Conservation (phyloP, 30 jellyfish, hydroid and myxozoan species). For the Mastigias papua region DNA sequence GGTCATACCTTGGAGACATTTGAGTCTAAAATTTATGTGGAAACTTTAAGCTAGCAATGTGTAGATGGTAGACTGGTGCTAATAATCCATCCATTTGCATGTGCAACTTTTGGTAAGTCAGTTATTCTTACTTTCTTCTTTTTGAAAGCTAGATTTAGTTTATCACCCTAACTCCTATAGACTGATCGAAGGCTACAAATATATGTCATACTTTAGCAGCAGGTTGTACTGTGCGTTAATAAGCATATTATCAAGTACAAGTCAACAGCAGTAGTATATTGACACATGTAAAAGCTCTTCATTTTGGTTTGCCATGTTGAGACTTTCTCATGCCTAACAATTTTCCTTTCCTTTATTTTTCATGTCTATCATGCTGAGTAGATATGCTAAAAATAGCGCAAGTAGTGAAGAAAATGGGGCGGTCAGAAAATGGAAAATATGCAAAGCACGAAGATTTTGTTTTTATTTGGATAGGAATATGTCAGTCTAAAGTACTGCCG, state of each 20-base stretch:
- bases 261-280: no score
- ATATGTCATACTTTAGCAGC: slow-evolving; percentile 7
- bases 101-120: slow-evolving; percentile 4
- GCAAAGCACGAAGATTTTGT: no score
- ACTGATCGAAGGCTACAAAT: not conserved
- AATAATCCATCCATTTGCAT: not conserved
- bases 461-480: no score
- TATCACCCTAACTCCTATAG: not conserved
- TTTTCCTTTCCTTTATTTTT: no score
- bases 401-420: no score
- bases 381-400: no score
- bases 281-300: no score
- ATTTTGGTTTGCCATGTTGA: no score
- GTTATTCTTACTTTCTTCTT: not conserved
- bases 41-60: not conserved
- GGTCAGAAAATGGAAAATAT: no score
- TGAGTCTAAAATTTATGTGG: not conserved
- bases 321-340: no score
- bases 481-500: not conserved
- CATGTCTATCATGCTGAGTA: no score
- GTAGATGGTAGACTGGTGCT: not conserved
- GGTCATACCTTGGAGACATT: not conserved
- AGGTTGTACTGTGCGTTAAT: not conserved
- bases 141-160: not conserved
- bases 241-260: no score